Base-by-base conservation (phyloP, 2,113 vertebrate species). In the Hippocampus mohnikei region DNA sequence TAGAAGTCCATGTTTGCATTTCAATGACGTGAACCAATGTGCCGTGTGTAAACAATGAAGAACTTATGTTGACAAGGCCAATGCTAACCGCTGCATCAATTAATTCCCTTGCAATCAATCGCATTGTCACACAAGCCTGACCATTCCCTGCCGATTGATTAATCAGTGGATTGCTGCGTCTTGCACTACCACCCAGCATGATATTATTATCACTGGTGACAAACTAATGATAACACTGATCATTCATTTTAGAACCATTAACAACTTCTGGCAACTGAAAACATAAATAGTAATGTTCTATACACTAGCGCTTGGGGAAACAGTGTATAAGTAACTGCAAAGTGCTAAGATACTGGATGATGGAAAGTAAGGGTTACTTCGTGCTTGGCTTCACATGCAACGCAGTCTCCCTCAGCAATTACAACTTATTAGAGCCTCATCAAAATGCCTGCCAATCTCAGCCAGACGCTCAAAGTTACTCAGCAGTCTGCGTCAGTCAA, bases 391-490 rank as follows among this genome's bases (percentile, higher is more conserved):
- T 66, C 52, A 48, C 64, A 58, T 44, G 6, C 48, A 75, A 41
- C 4, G 8, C 42, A 21, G 20, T n/a, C 23, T 60, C 8, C 25
- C 61, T 3, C 37, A 44, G 65, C 53, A 50, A 71, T 70, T 72
- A 21, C 21, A 61, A 74, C 41, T 60, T 59, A 53, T 29, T 13
- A 16, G 64, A 73, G 52, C 25, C 52, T 33, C 37, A 33, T 27
- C 11, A 25, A 20, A 46, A 55, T 70, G 33, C 73, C 60, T 55
- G 74, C 69, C 76, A 56, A 71, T 69, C 72, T 74, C 41, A 52
- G 69, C 69, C 74, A 76, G 53, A 53, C 70, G 48, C 48, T 18
- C 40, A 27, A 40, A 66, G 41, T 29, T 53, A 29, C 65, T 67
- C 67, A 12, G 70, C 12, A 20, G 69, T 23, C 41, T 61, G 73